Conservation (phyloP, 2,797 vertebrate genomes). For the Silurus aristotelis region DNA sequence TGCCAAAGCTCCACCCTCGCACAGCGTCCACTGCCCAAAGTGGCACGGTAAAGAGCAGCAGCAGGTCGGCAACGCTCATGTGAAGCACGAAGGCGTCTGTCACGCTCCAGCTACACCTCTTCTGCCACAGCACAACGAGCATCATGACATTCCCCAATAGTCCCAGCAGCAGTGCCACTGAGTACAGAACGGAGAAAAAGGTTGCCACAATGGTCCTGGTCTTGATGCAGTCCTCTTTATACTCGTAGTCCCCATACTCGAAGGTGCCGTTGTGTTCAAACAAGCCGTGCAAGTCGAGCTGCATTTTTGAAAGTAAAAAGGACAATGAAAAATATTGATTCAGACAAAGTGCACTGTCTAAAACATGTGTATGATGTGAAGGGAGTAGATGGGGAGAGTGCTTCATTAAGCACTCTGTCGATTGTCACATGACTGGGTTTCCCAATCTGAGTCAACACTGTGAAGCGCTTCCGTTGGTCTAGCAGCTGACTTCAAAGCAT, state of each 20-base stretch:
- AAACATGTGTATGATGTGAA: not conserved
- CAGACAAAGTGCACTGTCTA: not conserved
- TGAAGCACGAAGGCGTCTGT: constrained; percentile 84
- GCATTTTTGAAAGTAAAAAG: constrained; percentile 36
- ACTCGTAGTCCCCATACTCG: constrained; percentile 61
- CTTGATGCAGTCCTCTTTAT: not conserved
- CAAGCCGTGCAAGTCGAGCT: constrained; percentile 59
- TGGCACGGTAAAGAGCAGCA: constrained; percentile 81
- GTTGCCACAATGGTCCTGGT: constrained; percentile 50
- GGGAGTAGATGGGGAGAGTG: constrained; percentile 8
- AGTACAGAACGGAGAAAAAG: constrained; percentile 74
- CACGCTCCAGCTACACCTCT: constrained; percentile 68
- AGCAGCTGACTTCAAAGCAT: no score
- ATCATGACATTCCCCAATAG: constrained; percentile 70
- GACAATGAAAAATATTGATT: not conserved
- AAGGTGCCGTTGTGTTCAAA: constrained; percentile 50
- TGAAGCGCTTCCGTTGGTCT: no score
- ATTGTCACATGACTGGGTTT: constrained; percentile 62
- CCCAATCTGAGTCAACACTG: constrained; percentile 58
- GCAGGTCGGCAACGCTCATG: constrained; percentile 74
- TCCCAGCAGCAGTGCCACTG: constrained; percentile 70
- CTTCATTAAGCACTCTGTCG: not conserved
- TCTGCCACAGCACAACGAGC: constrained; percentile 68
- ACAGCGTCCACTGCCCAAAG: constrained; percentile 75
- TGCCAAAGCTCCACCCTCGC: constrained; percentile 76